Percentiles rank a stretch among this genome's conserved stretches.
These are phyloP conservation scores for Dipus sagitta DNA, from an alignment of 2,797 vertebrate species.

Conservation along the genomic window DNA sequence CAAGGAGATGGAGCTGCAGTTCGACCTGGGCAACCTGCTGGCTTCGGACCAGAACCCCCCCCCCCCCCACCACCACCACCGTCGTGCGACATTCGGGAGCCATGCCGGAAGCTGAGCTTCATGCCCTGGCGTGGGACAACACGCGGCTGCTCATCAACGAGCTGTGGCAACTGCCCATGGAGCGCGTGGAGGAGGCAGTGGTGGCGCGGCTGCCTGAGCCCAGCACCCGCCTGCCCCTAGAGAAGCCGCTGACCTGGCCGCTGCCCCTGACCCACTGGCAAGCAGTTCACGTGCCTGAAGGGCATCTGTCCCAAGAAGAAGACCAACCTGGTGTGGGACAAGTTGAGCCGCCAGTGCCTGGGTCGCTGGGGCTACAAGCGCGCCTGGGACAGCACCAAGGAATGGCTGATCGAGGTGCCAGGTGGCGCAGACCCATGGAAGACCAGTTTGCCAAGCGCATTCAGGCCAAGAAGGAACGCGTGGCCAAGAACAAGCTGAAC, in stretches of 20 bases:
- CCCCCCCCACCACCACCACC: conserved; percentile 62
- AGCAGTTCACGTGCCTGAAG: conserved; percentile 97
- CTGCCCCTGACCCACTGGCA: conserved; percentile 95
- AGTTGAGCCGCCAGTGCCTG: conserved; percentile 94
- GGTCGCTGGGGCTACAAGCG: conserved; percentile 96
- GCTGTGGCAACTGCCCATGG: conserved; percentile 90
- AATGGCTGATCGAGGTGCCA: too few relatives aligned
- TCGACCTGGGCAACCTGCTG: conserved; percentile 94
- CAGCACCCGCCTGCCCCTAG: conserved; percentile 91
- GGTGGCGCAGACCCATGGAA: too few relatives aligned
- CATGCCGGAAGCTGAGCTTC: conserved; percentile 89
- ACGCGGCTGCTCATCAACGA: conserved; percentile 94
- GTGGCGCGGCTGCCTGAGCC: conserved; percentile 91
- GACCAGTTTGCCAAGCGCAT: too few relatives aligned
- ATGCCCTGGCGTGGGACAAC: conserved; percentile 93
- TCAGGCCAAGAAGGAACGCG: conserved; percentile 95
- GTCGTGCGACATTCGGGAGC: conserved; percentile 84
- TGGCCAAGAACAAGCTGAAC: conserved; percentile 96
- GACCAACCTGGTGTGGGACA: too few relatives aligned
- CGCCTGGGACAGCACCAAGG: conserved; percentile 92
- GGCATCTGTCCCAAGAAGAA: too few relatives aligned
- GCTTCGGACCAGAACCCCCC: conserved; percentile 93
- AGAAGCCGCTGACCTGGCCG: conserved; percentile 93
- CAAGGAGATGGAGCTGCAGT: conserved; percentile 95
- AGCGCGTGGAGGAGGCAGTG: too few relatives aligned